Evolutionary conservation across 2,888 invertebrate genomes (phyloP).

Genomic region (Ormia ochracea): DNA sequence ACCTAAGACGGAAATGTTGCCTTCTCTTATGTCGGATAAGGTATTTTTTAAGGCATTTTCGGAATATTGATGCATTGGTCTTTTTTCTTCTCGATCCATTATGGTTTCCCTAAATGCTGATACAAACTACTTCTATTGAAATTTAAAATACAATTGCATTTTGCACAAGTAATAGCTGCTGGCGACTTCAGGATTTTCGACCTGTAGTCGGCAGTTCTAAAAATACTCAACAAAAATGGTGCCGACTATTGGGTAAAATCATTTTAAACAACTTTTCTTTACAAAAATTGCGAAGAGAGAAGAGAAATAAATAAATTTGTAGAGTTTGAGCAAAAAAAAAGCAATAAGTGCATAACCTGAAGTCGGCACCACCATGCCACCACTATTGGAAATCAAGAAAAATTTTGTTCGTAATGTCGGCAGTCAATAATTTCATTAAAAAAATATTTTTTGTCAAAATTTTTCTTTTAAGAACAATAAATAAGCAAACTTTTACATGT

Average conservation of each 20-base stretch:
- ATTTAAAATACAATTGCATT: not conserved
- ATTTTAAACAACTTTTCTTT: not conserved
- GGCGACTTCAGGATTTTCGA: not conserved
- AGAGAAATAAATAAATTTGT: not conserved
- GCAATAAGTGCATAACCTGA: not conserved
- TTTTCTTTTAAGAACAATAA: not conserved
- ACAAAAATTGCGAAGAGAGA: not conserved
- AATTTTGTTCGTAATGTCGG: conserved; percentile 18
- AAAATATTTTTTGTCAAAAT: not conserved
- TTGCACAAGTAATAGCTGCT: not conserved
- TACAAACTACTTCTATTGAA: not conserved
- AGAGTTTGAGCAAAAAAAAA: not conserved
- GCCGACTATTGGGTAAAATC: not conserved
- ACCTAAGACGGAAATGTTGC: not conserved
- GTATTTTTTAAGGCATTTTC: not conserved
- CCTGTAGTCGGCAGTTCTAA: not conserved
- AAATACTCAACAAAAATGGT: not conserved
- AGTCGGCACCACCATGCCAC: conserved; percentile 26
- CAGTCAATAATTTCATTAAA: conserved; percentile 1
- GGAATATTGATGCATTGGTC: not conserved
- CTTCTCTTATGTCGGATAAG: not conserved
- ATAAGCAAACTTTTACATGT: too few relatives aligned
- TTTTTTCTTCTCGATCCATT: not conserved
- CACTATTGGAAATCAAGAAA: not conserved
- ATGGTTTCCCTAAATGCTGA: not conserved